Base-by-base conservation (phyloP, 2,888 invertebrate species). In the Anticlea derivata region DNA sequence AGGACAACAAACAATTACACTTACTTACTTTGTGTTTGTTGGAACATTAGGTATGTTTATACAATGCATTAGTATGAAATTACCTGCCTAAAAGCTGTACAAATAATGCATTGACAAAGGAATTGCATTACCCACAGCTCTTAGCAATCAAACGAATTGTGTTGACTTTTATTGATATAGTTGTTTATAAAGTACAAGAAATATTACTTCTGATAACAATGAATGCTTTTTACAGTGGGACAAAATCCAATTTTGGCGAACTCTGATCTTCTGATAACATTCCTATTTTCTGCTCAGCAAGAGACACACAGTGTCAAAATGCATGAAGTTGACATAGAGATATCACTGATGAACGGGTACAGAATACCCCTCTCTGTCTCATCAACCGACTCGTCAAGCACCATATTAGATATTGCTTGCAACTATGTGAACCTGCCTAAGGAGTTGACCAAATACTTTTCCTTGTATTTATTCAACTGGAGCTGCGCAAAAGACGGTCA, bases 261-360 rank as follows among this genome's bases (percentile, higher is more conserved):
- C 65, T 95, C 96, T 6, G 95, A 96, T 70, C 90, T 96, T 39
- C 93, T 98, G 64, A 95, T 95, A 77, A 95, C 96, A 71, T 98
- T 98, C 86, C 92, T 98, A 57, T 92, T 97, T 61, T 95, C 95
- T 57, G 98, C 98, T 49, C 98, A 99, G 83, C 96, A 97, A 92
- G 97, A 98, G 78, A 96, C 96, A 1, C 93, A 93, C 62, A 92
- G 91, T 65, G 94, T 93, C 60, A 92, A 92, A 70, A 92, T 92
- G 70, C 92, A 94, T 68, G 94, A 95, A 80, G 94, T 95, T 47
- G 92, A 93, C 52, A 90, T 98, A 68, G 96, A 97, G 86, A 93
- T 97, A 54, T 96, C 93, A 79, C 92, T 97, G 12, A 95, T 97
- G 94, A 97, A 97, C 84, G 96, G 96, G 40, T 95, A 95, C 75